Conservation (phyloP, 2,113 vertebrate genomes). For the Hymenochirus boettgeri region DNA sequence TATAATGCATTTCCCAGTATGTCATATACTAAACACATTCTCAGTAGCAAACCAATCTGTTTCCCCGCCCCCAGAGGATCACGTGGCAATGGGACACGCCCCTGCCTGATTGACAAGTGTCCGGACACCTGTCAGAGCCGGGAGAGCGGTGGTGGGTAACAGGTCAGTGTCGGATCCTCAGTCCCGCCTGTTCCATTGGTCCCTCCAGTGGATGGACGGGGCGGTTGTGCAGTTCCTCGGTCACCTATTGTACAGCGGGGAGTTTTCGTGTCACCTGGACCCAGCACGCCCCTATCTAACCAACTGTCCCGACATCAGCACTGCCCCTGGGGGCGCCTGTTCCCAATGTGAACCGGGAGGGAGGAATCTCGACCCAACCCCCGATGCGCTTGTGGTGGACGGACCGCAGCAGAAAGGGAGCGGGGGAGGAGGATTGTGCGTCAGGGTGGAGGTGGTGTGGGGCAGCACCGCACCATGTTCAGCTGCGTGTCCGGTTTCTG, state of each 20-base stretch:
- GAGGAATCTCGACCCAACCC: slow-evolving; percentile 25
- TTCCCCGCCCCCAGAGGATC: not conserved
- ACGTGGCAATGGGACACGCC: slow-evolving; percentile 1
- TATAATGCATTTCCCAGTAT: too few species aligned
- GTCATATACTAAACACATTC: too few species aligned
- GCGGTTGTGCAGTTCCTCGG: not conserved
- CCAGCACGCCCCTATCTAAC: not conserved
- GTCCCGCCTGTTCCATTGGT: slow-evolving; percentile 11
- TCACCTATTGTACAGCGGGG: not conserved
- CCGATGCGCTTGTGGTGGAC: slow-evolving; percentile 74
- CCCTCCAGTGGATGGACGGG: not conserved
- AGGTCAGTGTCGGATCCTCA: not conserved
- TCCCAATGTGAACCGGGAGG: slow-evolving; percentile 12
- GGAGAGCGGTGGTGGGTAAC: not conserved
- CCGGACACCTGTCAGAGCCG: slow-evolving; percentile 12
- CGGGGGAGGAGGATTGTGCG: slow-evolving; percentile 48
- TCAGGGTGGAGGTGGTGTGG: slow-evolving; percentile 55
- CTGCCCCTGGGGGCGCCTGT: slow-evolving; percentile 11
- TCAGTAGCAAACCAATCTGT: too few species aligned
- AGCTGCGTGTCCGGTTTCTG: slow-evolving; percentile 83
- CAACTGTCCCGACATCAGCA: not conserved
- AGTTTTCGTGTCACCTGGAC: not conserved
- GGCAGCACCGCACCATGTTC: slow-evolving; percentile 70
- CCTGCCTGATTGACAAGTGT: not conserved
- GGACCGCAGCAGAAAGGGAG: slow-evolving; percentile 62